Evolutionary conservation across 2,888 invertebrate species (phyloP), one percentile per base, ranked within the genome.

Genomic region (Drosophila limbata): DNA sequence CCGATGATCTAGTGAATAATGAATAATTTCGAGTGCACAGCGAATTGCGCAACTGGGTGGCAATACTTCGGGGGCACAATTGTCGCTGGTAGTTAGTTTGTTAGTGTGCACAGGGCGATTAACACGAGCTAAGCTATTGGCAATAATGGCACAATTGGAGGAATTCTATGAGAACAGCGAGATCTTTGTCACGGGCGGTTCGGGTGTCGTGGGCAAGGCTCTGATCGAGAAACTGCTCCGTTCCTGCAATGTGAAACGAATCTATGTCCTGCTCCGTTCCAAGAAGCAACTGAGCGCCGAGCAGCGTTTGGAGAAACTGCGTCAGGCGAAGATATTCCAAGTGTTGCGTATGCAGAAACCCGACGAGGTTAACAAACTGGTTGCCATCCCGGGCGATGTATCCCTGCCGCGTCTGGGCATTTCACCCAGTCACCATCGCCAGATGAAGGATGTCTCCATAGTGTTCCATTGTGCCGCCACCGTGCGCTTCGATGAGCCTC

Each of bases 191-290:
- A 98, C 97, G 0, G 98, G 98, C 2, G 96, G 95, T 0, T 96
- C 96, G 25, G 94, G 94, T 93, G 98, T 98, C 88, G 94, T 98
- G 91, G 98, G 98, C 0, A 98, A 98, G 93, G 96, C 96, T 0
- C 92, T 98, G 19, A 94, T 98, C 5, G 98, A 98, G 92, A 98
- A 98, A 91, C 92, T 98, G 3, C 92, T 98, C 3, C 94, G 97
- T 81, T 96, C 96, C 4, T 97, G 97, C 89, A 95, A 95, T 2
- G 91, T 98, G 13, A 94, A 94, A 39, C 94, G 94, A 57, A 95
- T 98, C 69, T 98, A 96, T 91, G 82, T 98, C 8, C 93, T 98
- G 47, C 92, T 98, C 73, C 94, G 98, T 35, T 93, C 94, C 0
- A 96, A 96, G 89, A 95, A 94, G 71, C 95, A 95, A 4, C 93